Base-by-base conservation (phyloP, 1,140 invertebrate species). In the Euura saliciscinereae region DNA sequence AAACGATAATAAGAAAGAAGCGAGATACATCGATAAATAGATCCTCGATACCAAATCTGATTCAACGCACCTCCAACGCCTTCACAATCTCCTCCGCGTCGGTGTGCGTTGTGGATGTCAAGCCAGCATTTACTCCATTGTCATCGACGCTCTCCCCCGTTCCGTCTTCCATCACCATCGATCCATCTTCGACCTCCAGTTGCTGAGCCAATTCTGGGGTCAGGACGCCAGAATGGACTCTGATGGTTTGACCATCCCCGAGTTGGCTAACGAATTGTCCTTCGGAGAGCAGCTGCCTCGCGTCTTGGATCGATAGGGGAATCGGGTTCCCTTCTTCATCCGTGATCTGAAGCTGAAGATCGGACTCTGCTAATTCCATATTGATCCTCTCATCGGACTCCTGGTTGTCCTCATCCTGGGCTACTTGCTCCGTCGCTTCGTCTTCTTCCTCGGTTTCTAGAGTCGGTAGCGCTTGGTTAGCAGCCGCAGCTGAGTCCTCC, bases 311-410 rank as follows among this genome's bases (percentile, higher is more conserved):
- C 0, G 91, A 92, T 74, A 93, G 89, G 70, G 91, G 91, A 45
- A 93, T 87, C 6, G 91, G 89, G 83, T 93, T 93, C 10, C 92
- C 92, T 69, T 91, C 88, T 75, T 91, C 89, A 83, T 93, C 92
- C 3, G 90, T 90, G 44, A 93, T 89, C 88, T 92, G 84, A 6
- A 87, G 74, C 51, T 87, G 86, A 45, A 87, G 78, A 76, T 86
- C 80, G 2, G 82, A 75, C 51, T 86, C 84, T 6, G 82, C 71
- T 44, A 86, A 73, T 73, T 83, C 81, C 2, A 82, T 73, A 11
- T 77, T 77, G 42, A 79, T 77, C 65, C 77, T 70, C 43, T 80
- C 78, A 4, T 79, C 76, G 43, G 74, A 78, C n/a, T 77, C 64
- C 45, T 76, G 77, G 44, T 68, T 75, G 45, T 67, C 65, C 73